Percentiles rank a stretch among this genome's conserved stretches.
phyloP scores from a whole-genome alignment of 92 coral and sea anemone genomes.

The Bergia puertoricense region DNA sequence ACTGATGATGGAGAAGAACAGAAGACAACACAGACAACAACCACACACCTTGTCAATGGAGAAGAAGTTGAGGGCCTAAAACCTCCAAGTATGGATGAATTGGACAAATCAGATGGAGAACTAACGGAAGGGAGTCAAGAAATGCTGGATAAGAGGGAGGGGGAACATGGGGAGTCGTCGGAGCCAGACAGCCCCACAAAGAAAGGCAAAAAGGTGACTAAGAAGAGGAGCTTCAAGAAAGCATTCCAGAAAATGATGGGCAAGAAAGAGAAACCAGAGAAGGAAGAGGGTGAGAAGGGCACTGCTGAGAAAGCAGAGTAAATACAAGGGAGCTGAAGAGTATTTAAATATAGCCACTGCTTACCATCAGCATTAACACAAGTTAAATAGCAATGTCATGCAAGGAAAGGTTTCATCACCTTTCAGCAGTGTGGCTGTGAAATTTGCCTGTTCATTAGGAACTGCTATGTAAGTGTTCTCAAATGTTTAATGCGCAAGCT shows the following conservation, averaged over 20 bases:
- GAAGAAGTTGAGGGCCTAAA: constrained; percentile 28
- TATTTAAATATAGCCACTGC: constrained; percentile 15
- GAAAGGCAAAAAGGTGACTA: constrained; percentile 36
- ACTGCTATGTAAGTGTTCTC: constrained; percentile 9
- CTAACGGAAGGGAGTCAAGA: constrained; percentile 32
- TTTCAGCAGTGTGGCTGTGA: constrained; percentile 16
- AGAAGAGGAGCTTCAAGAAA: constrained; percentile 31
- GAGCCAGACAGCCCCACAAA: constrained; percentile 42
- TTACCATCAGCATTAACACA: constrained; percentile 17
- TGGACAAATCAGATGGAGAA: constrained; percentile 30
- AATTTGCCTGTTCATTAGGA: constrained; percentile 27
- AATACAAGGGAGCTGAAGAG: not conserved
- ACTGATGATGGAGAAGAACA: constrained; percentile 25
- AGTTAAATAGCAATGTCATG: not conserved
- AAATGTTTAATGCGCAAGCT: not conserved
- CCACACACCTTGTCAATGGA: constrained; percentile 32
- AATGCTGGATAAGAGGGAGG: constrained; percentile 33
- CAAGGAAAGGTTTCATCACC: not conserved
- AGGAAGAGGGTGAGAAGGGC: constrained; percentile 31
- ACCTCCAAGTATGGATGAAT: constrained; percentile 35
- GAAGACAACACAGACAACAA: constrained; percentile 26
- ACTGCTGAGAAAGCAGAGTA: constrained; percentile 23
- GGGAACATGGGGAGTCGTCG: constrained; percentile 28
- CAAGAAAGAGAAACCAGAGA: constrained; percentile 32
- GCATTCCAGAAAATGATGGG: constrained; percentile 33